Evolutionary conservation across 2,797 vertebrate species (phyloP).

Genomic region (Otus scops): DNA sequence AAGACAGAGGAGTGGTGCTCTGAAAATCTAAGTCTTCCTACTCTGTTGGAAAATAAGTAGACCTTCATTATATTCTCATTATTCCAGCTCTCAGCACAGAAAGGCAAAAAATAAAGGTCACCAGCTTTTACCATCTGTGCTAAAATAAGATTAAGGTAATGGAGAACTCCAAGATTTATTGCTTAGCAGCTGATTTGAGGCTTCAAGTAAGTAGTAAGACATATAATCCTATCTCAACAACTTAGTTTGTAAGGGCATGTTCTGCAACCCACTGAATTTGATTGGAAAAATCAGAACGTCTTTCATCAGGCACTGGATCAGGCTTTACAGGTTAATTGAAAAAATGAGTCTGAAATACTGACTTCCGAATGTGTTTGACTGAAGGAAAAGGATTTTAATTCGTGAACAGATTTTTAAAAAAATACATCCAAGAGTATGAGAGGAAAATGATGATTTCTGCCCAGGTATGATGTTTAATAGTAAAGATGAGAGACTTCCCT

Average conservation of each 20-base stretch:
- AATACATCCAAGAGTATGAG: not conserved
- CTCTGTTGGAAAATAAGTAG: conserved; percentile 73
- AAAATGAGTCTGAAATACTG: not conserved
- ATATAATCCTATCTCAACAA: not conserved
- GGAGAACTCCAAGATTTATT: conserved; percentile 50
- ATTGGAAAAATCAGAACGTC: not conserved
- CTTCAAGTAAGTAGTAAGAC: conserved; percentile 6
- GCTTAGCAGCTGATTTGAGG: conserved; percentile 30
- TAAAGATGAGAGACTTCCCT: not conserved
- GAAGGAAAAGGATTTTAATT: not conserved
- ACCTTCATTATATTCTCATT: conserved; percentile 31
- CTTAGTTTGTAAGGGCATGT: not conserved
- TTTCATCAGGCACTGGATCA: not conserved
- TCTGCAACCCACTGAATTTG: not conserved
- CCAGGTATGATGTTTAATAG: not conserved
- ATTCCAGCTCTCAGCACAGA: conserved; percentile 21
- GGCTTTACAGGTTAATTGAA: not conserved
- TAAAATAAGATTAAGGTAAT: conserved; percentile 56
- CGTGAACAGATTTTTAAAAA: not conserved
- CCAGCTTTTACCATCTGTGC: conserved; percentile 37
- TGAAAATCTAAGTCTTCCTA: conserved; percentile 29
- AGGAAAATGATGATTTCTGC: not conserved
- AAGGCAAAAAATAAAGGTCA: conserved; percentile 56
- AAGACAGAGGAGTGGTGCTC: conserved; percentile 17
- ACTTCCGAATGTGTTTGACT: not conserved